These are phyloP conservation scores for Xenops minutus DNA, from an alignment of 2,797 vertebrate species.

Conservation along the genomic window DNA sequence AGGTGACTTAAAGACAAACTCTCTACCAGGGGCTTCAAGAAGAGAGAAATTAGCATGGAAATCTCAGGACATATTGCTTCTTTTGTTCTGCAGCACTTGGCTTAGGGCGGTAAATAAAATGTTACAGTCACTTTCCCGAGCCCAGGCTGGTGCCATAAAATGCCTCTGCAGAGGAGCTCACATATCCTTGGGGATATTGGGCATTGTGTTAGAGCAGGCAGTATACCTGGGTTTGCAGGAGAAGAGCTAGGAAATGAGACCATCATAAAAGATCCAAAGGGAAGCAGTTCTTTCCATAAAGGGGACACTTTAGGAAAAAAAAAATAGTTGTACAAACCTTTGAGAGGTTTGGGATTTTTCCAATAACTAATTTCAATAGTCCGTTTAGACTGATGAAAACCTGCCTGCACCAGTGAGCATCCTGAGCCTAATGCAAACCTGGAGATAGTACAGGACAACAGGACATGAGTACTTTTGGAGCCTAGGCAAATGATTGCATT, in stretches of 20 bases:
- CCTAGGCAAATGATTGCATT: neutral
- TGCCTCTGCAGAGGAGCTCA: neutral
- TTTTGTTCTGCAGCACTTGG: neutral
- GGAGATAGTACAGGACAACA: neutral
- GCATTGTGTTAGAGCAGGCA: neutral
- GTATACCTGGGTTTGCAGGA: neutral
- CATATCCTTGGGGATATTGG: fast-evolving
- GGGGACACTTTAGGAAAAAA: neutral
- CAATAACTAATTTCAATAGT: neutral
- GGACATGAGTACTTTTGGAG: neutral
- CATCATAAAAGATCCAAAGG: neutral
- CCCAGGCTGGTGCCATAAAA: neutral
- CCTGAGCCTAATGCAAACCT: neutral
- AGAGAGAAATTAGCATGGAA: neutral
- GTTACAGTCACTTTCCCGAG: neutral
- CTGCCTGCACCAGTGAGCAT: neutral
- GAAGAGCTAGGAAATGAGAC: neutral
- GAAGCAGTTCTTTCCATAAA: neutral
- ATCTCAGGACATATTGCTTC: neutral
- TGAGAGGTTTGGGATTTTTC: neutral
- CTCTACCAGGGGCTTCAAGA: neutral
- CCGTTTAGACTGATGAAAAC: neutral
- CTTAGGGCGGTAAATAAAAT: neutral
- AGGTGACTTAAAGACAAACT: neutral
- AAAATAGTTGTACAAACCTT: neutral